Percentiles rank a stretch among this genome's conserved stretches.
Conservation (phyloP, 2,797 vertebrate genomes). For the Oreonectes daqikongensis region DNA sequence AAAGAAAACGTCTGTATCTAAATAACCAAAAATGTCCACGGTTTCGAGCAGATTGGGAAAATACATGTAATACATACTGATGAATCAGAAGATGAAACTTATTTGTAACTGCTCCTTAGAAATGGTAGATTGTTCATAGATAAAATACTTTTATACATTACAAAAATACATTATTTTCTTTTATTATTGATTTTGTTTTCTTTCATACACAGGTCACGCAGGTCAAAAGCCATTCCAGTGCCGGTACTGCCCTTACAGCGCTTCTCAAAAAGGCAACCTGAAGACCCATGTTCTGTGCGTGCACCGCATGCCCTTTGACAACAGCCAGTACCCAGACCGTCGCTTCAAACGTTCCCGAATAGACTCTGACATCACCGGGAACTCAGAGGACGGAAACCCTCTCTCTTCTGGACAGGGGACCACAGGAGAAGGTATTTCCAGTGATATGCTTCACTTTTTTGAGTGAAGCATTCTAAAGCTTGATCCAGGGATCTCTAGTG, state of each 20-base stretch:
- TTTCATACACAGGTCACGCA: constrained; percentile 62
- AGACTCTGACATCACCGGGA: constrained; percentile 76
- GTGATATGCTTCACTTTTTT: constrained; percentile 66
- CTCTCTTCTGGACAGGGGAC: constrained; percentile 58
- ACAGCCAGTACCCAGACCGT: constrained; percentile 91
- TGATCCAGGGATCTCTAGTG: constrained; percentile 44
- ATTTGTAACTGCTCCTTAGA: neutral
- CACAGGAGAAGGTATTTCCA: constrained; percentile 62
- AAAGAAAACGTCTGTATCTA: constrained; percentile 39
- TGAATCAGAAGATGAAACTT: neutral
- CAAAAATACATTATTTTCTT: no score
- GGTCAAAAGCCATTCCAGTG: constrained; percentile 90
- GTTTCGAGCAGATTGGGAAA: constrained; percentile 5
- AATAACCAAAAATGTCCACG: constrained; percentile 17
- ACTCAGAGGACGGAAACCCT: constrained; percentile 71
- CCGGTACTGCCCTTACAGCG: constrained; percentile 90
- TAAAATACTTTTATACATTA: no score
- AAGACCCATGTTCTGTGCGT: constrained; percentile 94
- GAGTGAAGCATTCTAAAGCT: constrained; percentile 62
- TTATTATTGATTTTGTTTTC: constrained; percentile 50
- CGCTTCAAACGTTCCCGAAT: constrained; percentile 90
- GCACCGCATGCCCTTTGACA: constrained; percentile 97
- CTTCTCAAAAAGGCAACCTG: constrained; percentile 96
- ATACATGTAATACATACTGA: constrained; percentile 24
- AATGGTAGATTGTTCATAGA: no score